Conservation (phyloP, 2,888 invertebrate genomes). For the Mamestra brassicae region DNA sequence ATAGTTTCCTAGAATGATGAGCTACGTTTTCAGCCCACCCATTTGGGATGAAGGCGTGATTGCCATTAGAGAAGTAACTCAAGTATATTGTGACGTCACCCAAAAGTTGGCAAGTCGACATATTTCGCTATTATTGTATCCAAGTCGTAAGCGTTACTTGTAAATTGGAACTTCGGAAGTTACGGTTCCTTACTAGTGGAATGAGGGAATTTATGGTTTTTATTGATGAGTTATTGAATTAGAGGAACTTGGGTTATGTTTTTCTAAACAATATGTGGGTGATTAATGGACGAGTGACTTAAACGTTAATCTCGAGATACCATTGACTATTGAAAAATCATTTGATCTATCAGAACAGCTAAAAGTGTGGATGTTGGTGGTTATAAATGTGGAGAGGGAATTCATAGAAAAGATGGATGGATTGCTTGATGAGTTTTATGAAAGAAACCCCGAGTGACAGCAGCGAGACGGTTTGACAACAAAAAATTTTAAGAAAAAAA, state of each 20-base stretch:
- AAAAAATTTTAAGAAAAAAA: too few relatives aligned
- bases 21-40: neutral
- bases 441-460: too few relatives aligned
- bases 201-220: neutral
- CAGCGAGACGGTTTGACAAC: too few relatives aligned
- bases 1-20: neutral
- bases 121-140: constrained; percentile 72
- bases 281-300: too few relatives aligned
- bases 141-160: constrained; percentile 67
- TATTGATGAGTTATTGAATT: neutral
- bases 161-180: constrained; percentile 56
- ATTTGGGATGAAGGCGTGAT: neutral
- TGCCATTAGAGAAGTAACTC: constrained; percentile 25
- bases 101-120: constrained; percentile 61
- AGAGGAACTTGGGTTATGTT: neutral
- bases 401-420: too few relatives aligned
- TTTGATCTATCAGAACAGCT: too few relatives aligned
- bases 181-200: constrained; percentile 41
- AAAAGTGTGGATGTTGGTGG: too few relatives aligned
- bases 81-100: constrained; percentile 26
- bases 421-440: too few relatives aligned
- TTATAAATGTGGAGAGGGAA: too few relatives aligned
- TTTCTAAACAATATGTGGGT: too few relatives aligned
- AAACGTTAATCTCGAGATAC: too few relatives aligned
- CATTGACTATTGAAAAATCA: too few relatives aligned